Percentiles rank a stretch among this genome's conserved stretches.
Conservation (phyloP, 2,797 vertebrate genomes). For the Somateria mollissima region DNA sequence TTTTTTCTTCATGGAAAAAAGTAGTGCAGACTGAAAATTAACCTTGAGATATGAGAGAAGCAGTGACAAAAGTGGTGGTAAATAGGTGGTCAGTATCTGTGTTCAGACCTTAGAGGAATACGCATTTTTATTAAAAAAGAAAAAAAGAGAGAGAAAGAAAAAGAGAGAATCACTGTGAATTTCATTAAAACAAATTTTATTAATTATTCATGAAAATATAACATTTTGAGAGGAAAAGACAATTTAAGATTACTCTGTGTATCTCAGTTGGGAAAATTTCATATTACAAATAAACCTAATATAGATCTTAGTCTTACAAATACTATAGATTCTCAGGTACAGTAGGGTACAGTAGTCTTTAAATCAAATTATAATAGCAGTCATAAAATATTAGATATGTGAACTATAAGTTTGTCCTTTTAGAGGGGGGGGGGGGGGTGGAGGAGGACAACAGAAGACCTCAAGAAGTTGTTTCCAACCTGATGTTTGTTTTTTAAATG, state of each 20-base stretch:
- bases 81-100: not conserved
- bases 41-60: not conserved
- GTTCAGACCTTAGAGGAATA: not conserved
- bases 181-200: not conserved
- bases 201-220: not conserved
- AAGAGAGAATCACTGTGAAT: not conserved
- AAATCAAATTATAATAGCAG: not conserved
- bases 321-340: not conserved
- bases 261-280: not conserved
- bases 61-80: not conserved
- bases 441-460: not conserved
- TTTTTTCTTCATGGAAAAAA: not conserved
- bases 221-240: not conserved
- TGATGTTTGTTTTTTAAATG: not conserved
- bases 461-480: not conserved
- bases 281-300: not conserved
- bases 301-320: not conserved
- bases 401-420: not conserved
- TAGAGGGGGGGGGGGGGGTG: not conserved
- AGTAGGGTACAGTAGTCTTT: not conserved
- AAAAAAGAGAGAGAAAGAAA: not conserved
- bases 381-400: not conserved
- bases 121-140: not conserved
- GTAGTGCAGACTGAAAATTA: not conserved
- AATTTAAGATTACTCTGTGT: not conserved